Conservation (phyloP, 2,797 vertebrate species). For the Hyperoplus immaculatus region DNA sequence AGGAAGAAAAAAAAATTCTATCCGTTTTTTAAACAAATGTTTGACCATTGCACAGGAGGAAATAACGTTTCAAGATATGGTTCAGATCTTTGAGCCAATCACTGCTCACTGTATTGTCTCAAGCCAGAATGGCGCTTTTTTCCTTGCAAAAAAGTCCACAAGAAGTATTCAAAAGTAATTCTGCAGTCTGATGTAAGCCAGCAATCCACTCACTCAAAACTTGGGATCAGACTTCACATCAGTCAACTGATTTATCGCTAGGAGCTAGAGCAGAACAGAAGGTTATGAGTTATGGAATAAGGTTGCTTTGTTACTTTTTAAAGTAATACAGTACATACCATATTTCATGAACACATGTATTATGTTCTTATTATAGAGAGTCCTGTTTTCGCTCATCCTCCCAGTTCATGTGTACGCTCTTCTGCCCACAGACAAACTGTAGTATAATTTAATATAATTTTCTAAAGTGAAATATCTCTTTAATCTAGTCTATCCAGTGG, state of each 20-base stretch:
- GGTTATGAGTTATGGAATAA: neutral
- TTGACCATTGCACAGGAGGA: neutral
- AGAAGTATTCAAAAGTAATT: neutral
- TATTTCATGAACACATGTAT: slow-evolving; percentile 3
- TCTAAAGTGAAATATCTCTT: slow-evolving; percentile 49
- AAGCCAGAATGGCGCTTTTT: neutral
- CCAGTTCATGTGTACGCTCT: slow-evolving; percentile 10
- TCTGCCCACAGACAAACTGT: slow-evolving; percentile 14
- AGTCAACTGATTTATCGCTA: slow-evolving; percentile 20
- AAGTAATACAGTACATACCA: neutral
- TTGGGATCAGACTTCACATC: slow-evolving; percentile 4
- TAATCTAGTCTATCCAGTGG: slow-evolving; percentile 34
- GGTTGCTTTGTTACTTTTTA: neutral
- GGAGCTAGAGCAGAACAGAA: neutral
- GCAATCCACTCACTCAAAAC: slow-evolving; percentile 12
- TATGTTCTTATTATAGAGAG: neutral
- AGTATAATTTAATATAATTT: slow-evolving; percentile 39
- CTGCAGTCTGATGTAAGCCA: neutral
- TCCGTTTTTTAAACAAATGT: neutral
- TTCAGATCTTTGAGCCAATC: neutral
- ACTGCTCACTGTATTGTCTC: neutral
- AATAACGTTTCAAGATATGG: neutral
- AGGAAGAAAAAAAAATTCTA: neutral
- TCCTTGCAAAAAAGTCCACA: neutral
- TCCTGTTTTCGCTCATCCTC: slow-evolving; percentile 12